Evolutionary conservation across 2,797 vertebrate species (phyloP), one percentile per base, ranked within the genome.

Genomic region (Threskiornis aethiopicus): DNA sequence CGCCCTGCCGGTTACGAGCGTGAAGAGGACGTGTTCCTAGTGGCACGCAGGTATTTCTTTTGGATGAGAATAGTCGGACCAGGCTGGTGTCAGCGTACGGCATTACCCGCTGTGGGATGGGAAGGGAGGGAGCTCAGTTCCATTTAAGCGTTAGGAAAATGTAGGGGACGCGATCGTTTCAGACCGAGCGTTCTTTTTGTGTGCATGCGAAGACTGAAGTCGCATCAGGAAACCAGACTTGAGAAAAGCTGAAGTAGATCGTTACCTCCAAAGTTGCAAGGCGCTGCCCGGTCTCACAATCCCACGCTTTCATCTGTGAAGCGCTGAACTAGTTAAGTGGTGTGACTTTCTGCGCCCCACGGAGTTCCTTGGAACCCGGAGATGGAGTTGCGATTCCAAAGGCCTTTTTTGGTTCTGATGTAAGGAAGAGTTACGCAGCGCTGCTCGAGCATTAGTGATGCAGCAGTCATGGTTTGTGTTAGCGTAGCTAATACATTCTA

Each of bases 221-320:
- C 37, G 41, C 1, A 0, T 46, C 12, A 2, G 51, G 24, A 46
- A 55, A 21, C 9, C 3, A 4, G 13, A 37, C 57, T 3, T 20
- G 17, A 33, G 13, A 15, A 11, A 19, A 54, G 37, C 65, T 44
- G 66, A 44, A 16, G 39, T 16, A 6, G 13, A 12, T 10, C 49
- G 94, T 86, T 72, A 94, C 93, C 58, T 79, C 93, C 47, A 85
- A 58, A 11, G 80, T 86, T n/a, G 95, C 87, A 1, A 80, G 72
- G 81, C 94, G 91, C 61, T 85, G 66, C 5, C 16, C 91, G 17
- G 80, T 96, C 29, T 76, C 94, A 37, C 80, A 82, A 55, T 96
- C 95, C 97, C 97, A 97, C 5, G 81, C 73, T 80, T 87, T 80
- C 55, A 97, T 90, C 97, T 98, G 84, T 54, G 54, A 87, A 37